Evolutionary conservation across 2,888 invertebrate genomes (phyloP).

Genomic region (Eristalis pertinax): DNA sequence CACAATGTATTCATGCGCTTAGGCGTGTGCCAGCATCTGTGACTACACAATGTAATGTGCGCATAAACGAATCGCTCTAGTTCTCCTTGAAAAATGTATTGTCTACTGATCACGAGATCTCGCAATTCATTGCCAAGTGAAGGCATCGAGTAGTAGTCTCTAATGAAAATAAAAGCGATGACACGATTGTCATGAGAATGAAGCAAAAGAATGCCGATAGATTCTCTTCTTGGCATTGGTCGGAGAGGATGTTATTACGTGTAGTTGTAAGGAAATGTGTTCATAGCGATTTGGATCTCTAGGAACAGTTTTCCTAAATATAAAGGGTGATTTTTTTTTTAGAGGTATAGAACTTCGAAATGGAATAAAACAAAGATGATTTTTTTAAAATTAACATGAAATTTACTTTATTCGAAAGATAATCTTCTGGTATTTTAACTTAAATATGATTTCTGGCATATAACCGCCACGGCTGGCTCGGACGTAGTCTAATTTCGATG

Average conservation of each 20-base stretch:
- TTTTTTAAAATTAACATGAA: too few relatives aligned
- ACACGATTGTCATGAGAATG: neutral
- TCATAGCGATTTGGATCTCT: neutral
- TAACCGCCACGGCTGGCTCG: too few relatives aligned
- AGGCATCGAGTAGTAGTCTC: neutral
- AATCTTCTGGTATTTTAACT: too few relatives aligned
- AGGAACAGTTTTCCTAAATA: neutral
- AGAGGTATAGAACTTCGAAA: too few relatives aligned
- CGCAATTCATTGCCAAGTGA: neutral
- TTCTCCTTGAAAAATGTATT: neutral
- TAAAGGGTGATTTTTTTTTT: too few relatives aligned
- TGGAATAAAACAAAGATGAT: too few relatives aligned
- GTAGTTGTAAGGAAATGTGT: neutral
- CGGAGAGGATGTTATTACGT: neutral
- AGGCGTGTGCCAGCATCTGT: too few relatives aligned
- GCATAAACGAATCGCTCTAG: neutral
- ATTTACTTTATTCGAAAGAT: too few relatives aligned
- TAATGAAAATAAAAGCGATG: neutral
- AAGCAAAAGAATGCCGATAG: neutral
- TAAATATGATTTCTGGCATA: too few relatives aligned
- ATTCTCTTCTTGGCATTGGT: neutral
- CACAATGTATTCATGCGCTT: too few relatives aligned
- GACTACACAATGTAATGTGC: neutral
- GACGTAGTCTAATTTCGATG: too few relatives aligned
- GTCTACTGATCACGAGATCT: neutral